These are phyloP conservation scores for Oxyruncus cristatus DNA, from an alignment of 2,113 vertebrate species.

Conservation along the genomic window DNA sequence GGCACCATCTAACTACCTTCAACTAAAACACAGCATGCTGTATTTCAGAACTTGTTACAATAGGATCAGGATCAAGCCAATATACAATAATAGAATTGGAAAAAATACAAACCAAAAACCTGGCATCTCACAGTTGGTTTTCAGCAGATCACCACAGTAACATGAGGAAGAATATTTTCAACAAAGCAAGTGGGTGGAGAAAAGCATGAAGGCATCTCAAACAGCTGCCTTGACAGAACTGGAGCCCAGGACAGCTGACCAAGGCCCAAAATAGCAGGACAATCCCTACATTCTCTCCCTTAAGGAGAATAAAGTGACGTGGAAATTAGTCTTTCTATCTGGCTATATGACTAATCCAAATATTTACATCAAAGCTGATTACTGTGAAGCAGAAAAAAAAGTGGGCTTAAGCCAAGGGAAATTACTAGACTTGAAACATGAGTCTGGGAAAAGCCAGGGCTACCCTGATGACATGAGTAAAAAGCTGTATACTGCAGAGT, in stretches of 20 bases:
- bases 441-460: not conserved
- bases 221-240: not conserved
- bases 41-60: not conserved
- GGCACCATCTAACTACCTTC: not conserved
- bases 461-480: not conserved
- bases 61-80: not conserved
- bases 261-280: not conserved
- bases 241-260: not conserved
- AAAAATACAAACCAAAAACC: not conserved
- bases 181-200: not conserved
- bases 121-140: not conserved
- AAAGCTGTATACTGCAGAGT: not conserved
- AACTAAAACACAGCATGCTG: not conserved
- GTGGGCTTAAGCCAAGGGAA: not conserved
- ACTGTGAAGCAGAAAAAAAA: not conserved
- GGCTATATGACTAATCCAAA: not conserved
- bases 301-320: rapidly evolving
- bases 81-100: not conserved
- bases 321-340: not conserved
- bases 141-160: not conserved
- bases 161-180: not conserved
- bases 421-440: not conserved
- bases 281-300: not conserved
- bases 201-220: slow-evolving; percentile 11
- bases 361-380: not conserved